Conservation (phyloP, 2,113 vertebrate species). For the cat (Felis catus) region F.catus_Fca126_mat1.0 CM031421.1:3742001-3742500, state of each 20-base stretch:
- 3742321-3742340: no score
- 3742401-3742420: not conserved
- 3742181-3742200: rapidly evolving
- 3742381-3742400: not conserved
- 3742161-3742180: not conserved
- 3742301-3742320: no score
- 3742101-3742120: not conserved
- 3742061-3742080: not conserved
- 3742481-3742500: not conserved
- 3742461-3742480: not conserved
- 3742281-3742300: no score
- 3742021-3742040: not conserved
- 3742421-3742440: rapidly evolving
- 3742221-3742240: not conserved
- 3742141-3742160: not conserved
- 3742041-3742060: not conserved
- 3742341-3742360: not conserved
- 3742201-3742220: not conserved
- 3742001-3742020: not conserved
- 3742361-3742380: not conserved
- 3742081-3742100: not conserved
- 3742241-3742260: no score
- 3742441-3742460: not conserved
- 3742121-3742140: not conserved
- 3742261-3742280: no score